Base-by-base conservation (phyloP, 2,113 vertebrate genomes). In the Antigone vipio region DNA sequence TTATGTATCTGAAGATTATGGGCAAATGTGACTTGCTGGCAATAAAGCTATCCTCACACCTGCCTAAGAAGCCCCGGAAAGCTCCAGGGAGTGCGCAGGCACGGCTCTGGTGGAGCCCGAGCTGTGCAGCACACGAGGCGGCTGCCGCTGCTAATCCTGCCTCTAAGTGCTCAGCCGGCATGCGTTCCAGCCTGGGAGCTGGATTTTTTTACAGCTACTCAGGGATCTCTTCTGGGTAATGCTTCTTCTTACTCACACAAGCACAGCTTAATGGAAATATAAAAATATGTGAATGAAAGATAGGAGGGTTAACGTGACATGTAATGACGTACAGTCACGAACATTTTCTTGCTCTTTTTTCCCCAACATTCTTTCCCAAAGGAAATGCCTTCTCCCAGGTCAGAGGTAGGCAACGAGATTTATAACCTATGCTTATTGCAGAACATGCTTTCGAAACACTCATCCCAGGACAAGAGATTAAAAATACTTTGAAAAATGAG, bases 111-210 rank as follows among this genome's bases (percentile, higher is more conserved):
- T 11, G 18, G 26, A 81, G 50, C 9, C 19, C 3, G 4, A 16
- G 75, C 55, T 27, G 24, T 9, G 30, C n/a, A 47, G 21, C 34
- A 35, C 6, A 6, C 24, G 11, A 32, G 82, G 69, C 2, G 1
- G 30, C 72, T 67, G 59, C 21, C 0, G 11, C 40, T 23, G 53
- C 67, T 69, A 73, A 59, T 44, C 47, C 40, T 73, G 53, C 42
- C 40, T 44, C 40, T 5, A 22, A 44, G 35, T 0, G 1, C 30
- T 82, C 4, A 1, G 34, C 6, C 2, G 2, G 34, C 9, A 1
- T 3, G 18, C 38, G 16, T 53, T 58, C 38, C 62, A 69, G 49
- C 38, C 44, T 42, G 50, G 38, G 67, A 88, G 21, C 26, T 18
- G 26, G 5, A 0, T 0, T 9, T 56, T 85, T 30, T 62, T 12